phyloP scores from a whole-genome alignment of 2,797 vertebrate species.

The Clamator glandarius region DNA sequence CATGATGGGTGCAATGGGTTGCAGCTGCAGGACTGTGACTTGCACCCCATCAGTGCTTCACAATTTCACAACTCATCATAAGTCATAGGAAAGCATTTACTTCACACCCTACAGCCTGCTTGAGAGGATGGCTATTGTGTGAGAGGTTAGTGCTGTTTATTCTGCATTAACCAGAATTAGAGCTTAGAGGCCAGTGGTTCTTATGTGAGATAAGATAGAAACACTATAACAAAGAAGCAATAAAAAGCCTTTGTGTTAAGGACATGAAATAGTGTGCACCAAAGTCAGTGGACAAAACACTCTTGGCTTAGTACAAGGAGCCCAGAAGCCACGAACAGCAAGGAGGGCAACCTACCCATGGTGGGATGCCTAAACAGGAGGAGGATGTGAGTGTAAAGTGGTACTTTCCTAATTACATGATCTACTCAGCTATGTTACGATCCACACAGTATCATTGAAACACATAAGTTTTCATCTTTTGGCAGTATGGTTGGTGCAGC shows the following conservation, averaged over 20 bases:
- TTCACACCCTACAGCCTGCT: background rate
- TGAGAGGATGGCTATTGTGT: background rate
- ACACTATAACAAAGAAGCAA: background rate
- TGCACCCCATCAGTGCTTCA: background rate
- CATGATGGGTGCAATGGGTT: background rate
- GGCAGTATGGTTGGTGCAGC: conserved; percentile 20
- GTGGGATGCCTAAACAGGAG: background rate
- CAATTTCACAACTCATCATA: background rate
- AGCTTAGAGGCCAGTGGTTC: background rate
- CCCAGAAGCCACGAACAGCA: background rate
- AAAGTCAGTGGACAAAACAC: background rate
- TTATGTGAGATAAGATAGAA: background rate
- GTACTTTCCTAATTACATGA: conserved; percentile 29
- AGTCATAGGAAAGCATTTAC: background rate
- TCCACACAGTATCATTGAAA: background rate
- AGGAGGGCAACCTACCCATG: background rate
- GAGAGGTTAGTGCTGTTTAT: too few species aligned
- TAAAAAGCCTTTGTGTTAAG: background rate
- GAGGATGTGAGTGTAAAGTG: background rate
- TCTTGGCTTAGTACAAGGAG: background rate
- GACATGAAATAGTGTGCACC: background rate
- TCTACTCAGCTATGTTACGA: background rate
- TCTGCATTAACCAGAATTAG: too few species aligned
- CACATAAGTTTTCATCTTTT: conserved; percentile 11
- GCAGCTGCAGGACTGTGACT: background rate